Evolutionary conservation across 2,113 vertebrate species (phyloP).

Genomic region (Cercocebus atys): DNA sequence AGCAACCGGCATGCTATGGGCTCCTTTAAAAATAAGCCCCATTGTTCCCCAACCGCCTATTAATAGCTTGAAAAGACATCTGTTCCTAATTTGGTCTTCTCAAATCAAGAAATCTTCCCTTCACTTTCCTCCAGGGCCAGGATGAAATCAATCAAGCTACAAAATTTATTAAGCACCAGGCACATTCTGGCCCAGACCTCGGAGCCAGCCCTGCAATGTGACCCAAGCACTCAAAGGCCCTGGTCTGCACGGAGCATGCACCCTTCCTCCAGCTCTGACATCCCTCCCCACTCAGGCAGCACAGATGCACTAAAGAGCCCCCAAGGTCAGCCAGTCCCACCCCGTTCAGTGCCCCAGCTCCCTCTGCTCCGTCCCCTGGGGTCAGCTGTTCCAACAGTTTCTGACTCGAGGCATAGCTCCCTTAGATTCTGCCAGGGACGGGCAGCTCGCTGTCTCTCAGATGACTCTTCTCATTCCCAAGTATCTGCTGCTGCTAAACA

Average conservation of each 20-base stretch:
- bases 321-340: too few species aligned
- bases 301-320: background rate
- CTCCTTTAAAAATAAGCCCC: conserved; percentile 48
- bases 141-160: conserved; percentile 38
- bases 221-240: background rate
- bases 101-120: conserved; percentile 55
- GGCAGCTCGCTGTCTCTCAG: background rate
- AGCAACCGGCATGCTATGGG: fast-evolving
- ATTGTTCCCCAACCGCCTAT: conserved; percentile 7
- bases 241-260: fast-evolving
- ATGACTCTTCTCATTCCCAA: background rate
- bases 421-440: background rate
- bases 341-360: background rate
- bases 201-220: background rate
- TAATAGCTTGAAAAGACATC: conserved; percentile 64
- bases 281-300: background rate
- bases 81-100: conserved; percentile 61
- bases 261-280: background rate
- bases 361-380: background rate
- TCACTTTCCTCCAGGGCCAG: background rate
- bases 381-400: too few species aligned
- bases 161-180: background rate
- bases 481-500: background rate
- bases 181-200: background rate
- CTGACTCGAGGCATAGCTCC: background rate